Evolutionary conservation across 2,888 invertebrate genomes (phyloP).

Genomic region (Cryptus armator): DNA sequence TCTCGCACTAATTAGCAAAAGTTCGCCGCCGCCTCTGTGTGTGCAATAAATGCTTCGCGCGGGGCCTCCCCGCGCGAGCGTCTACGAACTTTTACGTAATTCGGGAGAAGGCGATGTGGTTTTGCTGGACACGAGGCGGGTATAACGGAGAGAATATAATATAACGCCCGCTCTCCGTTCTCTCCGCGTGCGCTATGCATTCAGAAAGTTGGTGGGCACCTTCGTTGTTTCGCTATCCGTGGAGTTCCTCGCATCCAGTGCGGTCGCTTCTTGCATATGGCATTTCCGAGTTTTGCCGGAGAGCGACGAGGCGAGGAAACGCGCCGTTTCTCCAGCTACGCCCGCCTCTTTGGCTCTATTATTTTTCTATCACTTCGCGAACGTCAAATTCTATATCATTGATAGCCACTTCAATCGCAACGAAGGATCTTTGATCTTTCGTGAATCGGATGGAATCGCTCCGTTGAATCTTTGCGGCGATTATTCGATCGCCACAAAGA

Average conservation of each 20-base stretch:
- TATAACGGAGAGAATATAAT: slow-evolving; percentile 41
- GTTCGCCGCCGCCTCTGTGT: slow-evolving; percentile 75
- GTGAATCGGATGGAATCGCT: slow-evolving; percentile 19
- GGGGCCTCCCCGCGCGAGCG: slow-evolving; percentile 66
- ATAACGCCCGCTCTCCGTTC: slow-evolving; percentile 32
- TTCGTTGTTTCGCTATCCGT: slow-evolving; percentile 12
- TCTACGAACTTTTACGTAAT: slow-evolving; percentile 81
- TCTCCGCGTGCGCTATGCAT: slow-evolving; percentile 25
- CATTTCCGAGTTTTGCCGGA: slow-evolving; percentile 13
- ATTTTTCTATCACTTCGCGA: slow-evolving; percentile 18
- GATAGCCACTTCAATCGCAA: not conserved
- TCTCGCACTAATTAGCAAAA: slow-evolving; percentile 84
- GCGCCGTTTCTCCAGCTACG: slow-evolving; percentile 1
- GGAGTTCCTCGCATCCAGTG: not conserved
- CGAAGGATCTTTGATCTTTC: slow-evolving; percentile 19
- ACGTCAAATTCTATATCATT: not conserved
- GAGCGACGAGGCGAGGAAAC: slow-evolving; percentile 10
- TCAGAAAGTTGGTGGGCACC: slow-evolving; percentile 21
- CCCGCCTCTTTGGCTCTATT: not conserved
- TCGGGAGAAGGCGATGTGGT: slow-evolving; percentile 49
- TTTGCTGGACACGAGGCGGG: slow-evolving; percentile 34
- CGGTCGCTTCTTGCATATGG: not conserved
- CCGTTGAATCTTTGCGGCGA: not conserved
- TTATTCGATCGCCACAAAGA: not conserved
- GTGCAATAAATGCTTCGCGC: slow-evolving; percentile 78